phyloP scores from a whole-genome alignment of 2,888 invertebrate species.

The Cosmia trapezina region DNA sequence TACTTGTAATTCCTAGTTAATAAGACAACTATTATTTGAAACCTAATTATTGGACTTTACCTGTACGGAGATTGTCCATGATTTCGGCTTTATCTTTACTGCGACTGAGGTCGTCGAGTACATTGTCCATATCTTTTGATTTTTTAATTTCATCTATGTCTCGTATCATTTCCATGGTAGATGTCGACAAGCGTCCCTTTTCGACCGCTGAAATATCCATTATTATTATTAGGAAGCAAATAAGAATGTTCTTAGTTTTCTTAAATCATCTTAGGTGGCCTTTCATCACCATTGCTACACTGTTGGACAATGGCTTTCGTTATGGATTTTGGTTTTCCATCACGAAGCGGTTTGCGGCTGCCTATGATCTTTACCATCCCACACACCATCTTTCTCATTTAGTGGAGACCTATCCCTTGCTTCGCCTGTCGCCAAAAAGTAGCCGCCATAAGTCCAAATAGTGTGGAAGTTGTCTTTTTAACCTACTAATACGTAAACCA shows the following conservation, averaged over 20 bases:
- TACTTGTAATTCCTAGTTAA: not conserved
- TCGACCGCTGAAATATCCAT: conserved; percentile 32
- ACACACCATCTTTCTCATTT: not conserved
- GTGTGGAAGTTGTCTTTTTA: not conserved
- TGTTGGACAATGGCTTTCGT: not conserved
- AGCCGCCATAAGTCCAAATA: not conserved
- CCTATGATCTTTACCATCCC: no score
- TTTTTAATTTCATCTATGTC: conserved; percentile 49
- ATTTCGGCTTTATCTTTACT: conserved; percentile 29
- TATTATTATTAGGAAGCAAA: not conserved
- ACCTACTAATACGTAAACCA: not conserved
- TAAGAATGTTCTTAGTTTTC: not conserved
- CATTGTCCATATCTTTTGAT: conserved; percentile 47
- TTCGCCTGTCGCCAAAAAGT: not conserved
- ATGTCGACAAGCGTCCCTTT: conserved; percentile 33
- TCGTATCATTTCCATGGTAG: conserved; percentile 41
- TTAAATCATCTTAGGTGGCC: not conserved
- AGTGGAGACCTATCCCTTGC: not conserved
- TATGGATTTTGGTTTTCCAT: not conserved
- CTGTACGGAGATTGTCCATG: conserved; percentile 28
- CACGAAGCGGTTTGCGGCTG: not conserved
- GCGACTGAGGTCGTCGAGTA: conserved; percentile 13
- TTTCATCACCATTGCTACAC: not conserved
- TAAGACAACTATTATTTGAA: not conserved
- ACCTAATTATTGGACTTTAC: conserved; percentile 14